Evolutionary conservation across 2,888 invertebrate species (phyloP).

Genomic region (Sarcophaga carnaria): DNA sequence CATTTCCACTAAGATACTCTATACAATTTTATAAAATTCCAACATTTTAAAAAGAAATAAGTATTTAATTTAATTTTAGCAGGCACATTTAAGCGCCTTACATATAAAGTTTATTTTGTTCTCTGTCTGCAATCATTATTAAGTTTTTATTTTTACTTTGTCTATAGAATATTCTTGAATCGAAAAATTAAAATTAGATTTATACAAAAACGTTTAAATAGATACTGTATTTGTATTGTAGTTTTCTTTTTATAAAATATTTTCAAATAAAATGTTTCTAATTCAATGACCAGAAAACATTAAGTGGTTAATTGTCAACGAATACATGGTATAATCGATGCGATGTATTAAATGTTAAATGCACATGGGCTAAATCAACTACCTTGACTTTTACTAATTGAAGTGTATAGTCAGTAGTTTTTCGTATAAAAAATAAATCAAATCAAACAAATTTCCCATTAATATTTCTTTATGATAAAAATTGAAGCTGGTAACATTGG

Average conservation of each 20-base stretch:
- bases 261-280: not conserved
- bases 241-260: not conserved
- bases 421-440: not conserved
- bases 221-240: not conserved
- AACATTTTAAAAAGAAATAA: not conserved
- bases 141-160: slow-evolving; percentile 13
- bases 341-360: not conserved
- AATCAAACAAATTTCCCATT: not conserved
- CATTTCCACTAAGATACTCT: not conserved
- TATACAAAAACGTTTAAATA: not conserved
- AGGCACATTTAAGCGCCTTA: not conserved
- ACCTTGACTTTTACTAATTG: slow-evolving; percentile 48
- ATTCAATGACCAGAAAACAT: not conserved
- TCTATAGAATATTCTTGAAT: slow-evolving; percentile 17
- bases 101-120: not conserved
- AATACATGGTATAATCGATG: not conserved
- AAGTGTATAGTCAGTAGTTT: not conserved
- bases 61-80: not conserved
- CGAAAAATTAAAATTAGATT: not conserved
- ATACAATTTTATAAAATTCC: not conserved
- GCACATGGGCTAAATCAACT: slow-evolving; percentile 11
- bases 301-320: too few species aligned
- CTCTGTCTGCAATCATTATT: not conserved
- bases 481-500: too few species aligned
- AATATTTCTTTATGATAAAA: too few species aligned